phyloP scores from a whole-genome alignment of 2,888 invertebrate genomes.

The Phengaris arion region DNA sequence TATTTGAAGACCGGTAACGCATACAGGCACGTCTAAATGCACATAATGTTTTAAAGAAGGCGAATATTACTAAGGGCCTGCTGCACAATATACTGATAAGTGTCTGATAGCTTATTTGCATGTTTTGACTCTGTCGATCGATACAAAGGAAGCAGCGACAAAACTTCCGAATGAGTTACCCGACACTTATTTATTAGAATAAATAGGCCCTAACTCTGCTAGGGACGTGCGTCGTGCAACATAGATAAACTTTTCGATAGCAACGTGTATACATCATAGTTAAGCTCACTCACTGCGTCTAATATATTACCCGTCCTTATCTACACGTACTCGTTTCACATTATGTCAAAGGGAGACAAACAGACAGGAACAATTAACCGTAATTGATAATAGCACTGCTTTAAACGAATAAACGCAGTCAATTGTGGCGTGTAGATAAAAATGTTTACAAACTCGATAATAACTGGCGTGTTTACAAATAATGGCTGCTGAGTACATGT shows the following conservation, averaged over 20 bases:
- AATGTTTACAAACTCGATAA: constrained; percentile 21
- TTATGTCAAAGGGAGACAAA: constrained; percentile 16
- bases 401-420: constrained; percentile 24
- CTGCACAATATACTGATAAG: too few relatives aligned
- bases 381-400: constrained; percentile 25
- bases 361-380: constrained; percentile 12
- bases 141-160: too few relatives aligned
- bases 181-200: too few relatives aligned
- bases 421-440: constrained; percentile 21
- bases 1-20: too few relatives aligned
- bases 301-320: constrained; percentile 17
- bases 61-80: too few relatives aligned
- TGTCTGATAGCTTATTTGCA: too few relatives aligned
- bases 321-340: background rate
- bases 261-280: background rate
- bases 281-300: background rate
- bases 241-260: constrained; percentile 1
- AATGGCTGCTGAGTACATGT: background rate
- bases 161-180: too few relatives aligned
- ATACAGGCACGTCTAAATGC: too few relatives aligned
- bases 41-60: too few relatives aligned
- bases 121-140: too few relatives aligned
- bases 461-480: background rate
- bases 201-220: background rate
- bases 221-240: background rate